Conservation (phyloP, 1,140 invertebrate genomes). For the Drosophila persimilis region DNA sequence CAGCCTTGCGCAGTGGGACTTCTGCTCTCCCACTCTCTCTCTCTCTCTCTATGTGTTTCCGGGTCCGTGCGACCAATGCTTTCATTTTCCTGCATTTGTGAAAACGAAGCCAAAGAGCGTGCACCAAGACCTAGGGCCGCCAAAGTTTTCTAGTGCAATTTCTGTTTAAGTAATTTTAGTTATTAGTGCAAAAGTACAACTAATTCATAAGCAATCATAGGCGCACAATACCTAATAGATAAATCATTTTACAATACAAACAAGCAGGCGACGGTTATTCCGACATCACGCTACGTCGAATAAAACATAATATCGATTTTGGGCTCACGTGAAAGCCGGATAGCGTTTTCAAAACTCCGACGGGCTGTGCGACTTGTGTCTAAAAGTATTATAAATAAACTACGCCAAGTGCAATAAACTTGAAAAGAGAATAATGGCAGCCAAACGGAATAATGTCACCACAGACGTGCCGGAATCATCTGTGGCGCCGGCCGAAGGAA, state of each 20-base stretch:
- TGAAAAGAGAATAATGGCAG: constrained; percentile 32
- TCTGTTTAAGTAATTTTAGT: constrained; percentile 51
- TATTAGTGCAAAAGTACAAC: constrained; percentile 17
- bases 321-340: constrained; percentile 1
- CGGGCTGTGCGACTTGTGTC: constrained; percentile 44
- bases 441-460: constrained; percentile 61
- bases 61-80: not conserved
- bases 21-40: constrained; percentile 9
- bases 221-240: not conserved
- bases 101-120: constrained; percentile 47
- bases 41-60: constrained; percentile 10
- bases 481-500: constrained; percentile 40
- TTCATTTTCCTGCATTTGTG: constrained; percentile 47
- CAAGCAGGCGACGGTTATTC: constrained; percentile 42
- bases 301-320: constrained; percentile 60
- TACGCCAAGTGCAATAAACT: constrained; percentile 3
- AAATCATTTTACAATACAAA: not conserved
- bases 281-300: not conserved
- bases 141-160: constrained; percentile 58
- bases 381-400: constrained; percentile 6
- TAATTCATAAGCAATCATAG: not conserved
- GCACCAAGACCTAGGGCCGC: constrained; percentile 40
- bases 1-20: not conserved
- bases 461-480: constrained; percentile 53
- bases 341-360: constrained; percentile 3